Evolutionary conservation across 2,797 vertebrate species (phyloP).

Genomic region (Sylvilagus floridanus): DNA sequence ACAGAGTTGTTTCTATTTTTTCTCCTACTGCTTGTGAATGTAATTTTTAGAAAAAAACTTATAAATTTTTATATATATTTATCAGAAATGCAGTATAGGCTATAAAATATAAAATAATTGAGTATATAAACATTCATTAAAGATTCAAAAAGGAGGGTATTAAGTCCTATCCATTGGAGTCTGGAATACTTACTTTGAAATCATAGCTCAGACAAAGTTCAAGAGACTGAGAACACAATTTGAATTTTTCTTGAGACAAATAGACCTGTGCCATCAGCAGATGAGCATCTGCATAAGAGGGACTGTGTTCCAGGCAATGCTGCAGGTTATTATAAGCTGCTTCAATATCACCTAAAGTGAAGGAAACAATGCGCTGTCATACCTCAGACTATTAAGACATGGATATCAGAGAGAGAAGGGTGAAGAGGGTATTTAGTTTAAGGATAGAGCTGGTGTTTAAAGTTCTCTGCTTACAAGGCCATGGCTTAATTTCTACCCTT

Average conservation of each 20-base stretch:
- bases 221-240: slow-evolving; percentile 94
- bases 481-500: not conserved
- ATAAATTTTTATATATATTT: not conserved
- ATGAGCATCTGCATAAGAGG: slow-evolving; percentile 94
- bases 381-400: not conserved
- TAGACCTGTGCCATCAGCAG: slow-evolving; percentile 98
- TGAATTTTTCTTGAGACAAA: slow-evolving; percentile 93
- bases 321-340: slow-evolving; percentile 93
- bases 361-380: slow-evolving; percentile 3
- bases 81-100: slow-evolving; percentile 38
- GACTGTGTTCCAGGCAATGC: slow-evolving; percentile 93
- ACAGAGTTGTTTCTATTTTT: not conserved
- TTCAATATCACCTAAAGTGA: slow-evolving; percentile 91
- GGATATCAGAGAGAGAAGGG: not conserved
- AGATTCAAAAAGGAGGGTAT: not conserved
- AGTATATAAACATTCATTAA: not conserved
- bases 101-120: not conserved
- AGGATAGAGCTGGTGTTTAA: not conserved
- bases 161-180: not conserved
- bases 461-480: not conserved
- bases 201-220: slow-evolving; percentile 97
- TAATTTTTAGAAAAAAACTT: not conserved
- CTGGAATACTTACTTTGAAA: slow-evolving; percentile 93
- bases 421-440: not conserved
- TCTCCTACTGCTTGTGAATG: not conserved